Conservation (phyloP, 2,888 invertebrate genomes). For the Eucera pruinosa region DNA sequence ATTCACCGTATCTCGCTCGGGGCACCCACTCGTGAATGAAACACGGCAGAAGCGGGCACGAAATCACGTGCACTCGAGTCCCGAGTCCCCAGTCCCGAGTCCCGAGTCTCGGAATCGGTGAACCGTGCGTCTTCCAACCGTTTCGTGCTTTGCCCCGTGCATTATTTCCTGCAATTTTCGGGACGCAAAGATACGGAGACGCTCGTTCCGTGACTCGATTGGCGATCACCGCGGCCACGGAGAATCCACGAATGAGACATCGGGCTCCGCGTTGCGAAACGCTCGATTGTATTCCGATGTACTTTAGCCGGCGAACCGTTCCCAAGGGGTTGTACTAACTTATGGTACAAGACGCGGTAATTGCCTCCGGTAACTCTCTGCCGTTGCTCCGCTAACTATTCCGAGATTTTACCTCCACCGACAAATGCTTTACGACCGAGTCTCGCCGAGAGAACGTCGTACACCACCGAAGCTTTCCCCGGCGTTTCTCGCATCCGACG, state of each 20-base stretch:
- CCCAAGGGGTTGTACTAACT: constrained; percentile 14
- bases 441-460: constrained; percentile 5
- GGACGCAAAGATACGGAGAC: neutral
- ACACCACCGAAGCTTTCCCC: neutral
- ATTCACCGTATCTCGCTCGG: constrained; percentile 75
- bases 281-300: constrained; percentile 29
- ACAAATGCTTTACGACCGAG: constrained; percentile 2
- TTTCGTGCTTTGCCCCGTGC: constrained; percentile 37
- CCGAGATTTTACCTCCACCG: constrained; percentile 6
- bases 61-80: constrained; percentile 56
- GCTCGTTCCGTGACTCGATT: constrained; percentile 22
- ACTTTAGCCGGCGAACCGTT: neutral
- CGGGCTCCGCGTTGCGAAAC: constrained; percentile 9
- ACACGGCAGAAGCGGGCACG: constrained; percentile 62
- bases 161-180: constrained; percentile 55
- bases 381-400: neutral
- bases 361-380: constrained; percentile 14
- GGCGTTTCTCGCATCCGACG: too few species aligned
- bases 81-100: too few species aligned
- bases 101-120: constrained; percentile 43
- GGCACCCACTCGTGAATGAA: constrained; percentile 78
- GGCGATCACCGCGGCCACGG: neutral
- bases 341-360: constrained; percentile 22
- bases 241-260: constrained; percentile 7
- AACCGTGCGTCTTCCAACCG: constrained; percentile 52